Evolutionary conservation across 2,113 vertebrate species (phyloP).

Genomic region (Hyaena hyaena): DNA sequence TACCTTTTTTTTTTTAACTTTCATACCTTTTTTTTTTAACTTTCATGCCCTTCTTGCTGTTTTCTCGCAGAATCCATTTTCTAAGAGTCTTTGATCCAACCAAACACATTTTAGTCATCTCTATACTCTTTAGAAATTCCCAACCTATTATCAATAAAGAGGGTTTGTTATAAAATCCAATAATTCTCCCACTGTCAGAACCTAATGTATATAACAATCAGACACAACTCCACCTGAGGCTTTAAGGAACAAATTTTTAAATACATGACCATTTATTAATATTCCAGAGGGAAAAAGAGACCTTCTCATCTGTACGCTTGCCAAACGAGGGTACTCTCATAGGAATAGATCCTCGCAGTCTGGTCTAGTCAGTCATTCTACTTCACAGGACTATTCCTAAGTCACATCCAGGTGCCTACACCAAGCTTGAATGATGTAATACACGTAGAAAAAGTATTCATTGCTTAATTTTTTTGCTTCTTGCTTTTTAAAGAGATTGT

Average conservation of each 20-base stretch:
- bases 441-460: background rate
- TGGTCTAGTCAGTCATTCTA: background rate
- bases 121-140: background rate
- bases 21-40: background rate
- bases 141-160: background rate
- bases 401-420: background rate
- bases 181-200: constrained; percentile 2
- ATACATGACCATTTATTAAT: background rate
- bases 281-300: background rate
- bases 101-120: background rate
- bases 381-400: constrained; percentile 25
- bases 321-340: background rate
- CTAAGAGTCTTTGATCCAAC: background rate
- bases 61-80: background rate
- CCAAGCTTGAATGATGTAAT: constrained; percentile 2
- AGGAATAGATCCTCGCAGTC: background rate
- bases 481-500: constrained; percentile 3
- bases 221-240: background rate
- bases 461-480: background rate
- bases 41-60: background rate
- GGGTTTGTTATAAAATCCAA: background rate
- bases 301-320: background rate
- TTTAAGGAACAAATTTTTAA: constrained; percentile 31
- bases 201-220: background rate
- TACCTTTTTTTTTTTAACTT: background rate